phyloP scores from a whole-genome alignment of 2,113 vertebrate genomes.

The Parotia lawesii region DNA sequence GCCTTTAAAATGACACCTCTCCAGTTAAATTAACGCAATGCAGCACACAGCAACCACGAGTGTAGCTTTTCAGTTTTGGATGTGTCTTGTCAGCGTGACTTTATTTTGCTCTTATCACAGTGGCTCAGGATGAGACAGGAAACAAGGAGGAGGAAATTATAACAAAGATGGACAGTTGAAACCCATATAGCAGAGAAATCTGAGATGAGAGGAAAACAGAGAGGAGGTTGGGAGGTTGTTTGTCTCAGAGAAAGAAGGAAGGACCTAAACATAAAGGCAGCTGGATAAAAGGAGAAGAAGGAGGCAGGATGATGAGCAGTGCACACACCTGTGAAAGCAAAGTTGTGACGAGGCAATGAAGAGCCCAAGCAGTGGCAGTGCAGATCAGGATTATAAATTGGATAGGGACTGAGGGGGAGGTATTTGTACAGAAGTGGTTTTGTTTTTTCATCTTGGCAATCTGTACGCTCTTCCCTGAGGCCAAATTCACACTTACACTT shows the following conservation, averaged over 20 bases:
- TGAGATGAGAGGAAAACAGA: neutral
- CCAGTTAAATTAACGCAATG: neutral
- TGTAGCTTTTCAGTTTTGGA: neutral
- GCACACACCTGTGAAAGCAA: neutral
- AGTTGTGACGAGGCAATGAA: neutral
- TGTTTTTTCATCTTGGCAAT: neutral
- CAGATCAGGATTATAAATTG: neutral
- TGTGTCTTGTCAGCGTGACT: neutral
- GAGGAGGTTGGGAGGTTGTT: neutral
- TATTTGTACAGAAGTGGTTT: neutral
- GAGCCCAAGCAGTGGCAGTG: neutral
- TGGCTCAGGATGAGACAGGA: neutral
- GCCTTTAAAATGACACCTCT: neutral
- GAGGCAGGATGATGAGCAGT: neutral
- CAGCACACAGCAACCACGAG: neutral
- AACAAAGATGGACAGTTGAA: neutral
- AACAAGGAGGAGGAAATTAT: neutral
- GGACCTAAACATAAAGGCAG: neutral
- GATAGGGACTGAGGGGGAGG: rapidly evolving
- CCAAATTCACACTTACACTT: neutral
- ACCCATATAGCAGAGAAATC: neutral
- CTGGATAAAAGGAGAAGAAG: neutral
- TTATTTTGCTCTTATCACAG: neutral
- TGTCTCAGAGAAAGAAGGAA: neutral
- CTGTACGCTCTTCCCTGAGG: neutral